phyloP scores from a whole-genome alignment of 1,140 invertebrate species.

The Daktulosphaira vitifoliae region DNA sequence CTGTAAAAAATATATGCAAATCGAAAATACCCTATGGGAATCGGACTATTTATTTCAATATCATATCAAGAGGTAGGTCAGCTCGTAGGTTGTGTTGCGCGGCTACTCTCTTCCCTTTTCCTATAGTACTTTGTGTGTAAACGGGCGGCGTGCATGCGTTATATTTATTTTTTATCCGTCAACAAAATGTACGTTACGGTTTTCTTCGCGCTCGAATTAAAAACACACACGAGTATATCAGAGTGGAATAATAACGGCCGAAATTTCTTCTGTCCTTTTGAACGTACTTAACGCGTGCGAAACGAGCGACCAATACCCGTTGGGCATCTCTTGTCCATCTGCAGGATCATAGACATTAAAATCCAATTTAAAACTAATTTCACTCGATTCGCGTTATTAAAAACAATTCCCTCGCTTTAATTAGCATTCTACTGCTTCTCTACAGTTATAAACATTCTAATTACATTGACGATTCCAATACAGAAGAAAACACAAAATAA shows the following conservation, averaged over 20 bases:
- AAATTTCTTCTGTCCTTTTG: background rate
- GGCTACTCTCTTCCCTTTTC: too few species aligned
- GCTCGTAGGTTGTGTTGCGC: background rate
- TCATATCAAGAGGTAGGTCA: conserved; percentile 31
- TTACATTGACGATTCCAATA: too few species aligned
- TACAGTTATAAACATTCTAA: too few species aligned
- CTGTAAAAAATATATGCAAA: conserved; percentile 9
- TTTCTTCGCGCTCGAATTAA: too few species aligned
- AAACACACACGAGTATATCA: background rate
- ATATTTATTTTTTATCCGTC: conserved; percentile 16
- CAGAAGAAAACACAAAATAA: too few species aligned
- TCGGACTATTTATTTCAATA: conserved; percentile 32
- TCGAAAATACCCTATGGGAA: conserved; percentile 28
- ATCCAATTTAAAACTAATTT: conserved; percentile 31
- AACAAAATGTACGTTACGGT: conserved; percentile 19
- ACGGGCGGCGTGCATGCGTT: too few species aligned
- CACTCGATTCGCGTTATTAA: background rate
- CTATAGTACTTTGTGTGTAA: too few species aligned
- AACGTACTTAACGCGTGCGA: background rate
- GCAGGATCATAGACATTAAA: conserved; percentile 1
- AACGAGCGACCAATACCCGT: too few species aligned
- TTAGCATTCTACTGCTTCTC: background rate
- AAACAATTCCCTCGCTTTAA: background rate
- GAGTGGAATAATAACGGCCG: conserved; percentile 15
- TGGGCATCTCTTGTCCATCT: too few species aligned